A percentile compares a stretch with the other conserved stretches of the same genome.
Conservation (phyloP, 2,797 vertebrate genomes). For the Myiotriccus ornatus region DNA sequence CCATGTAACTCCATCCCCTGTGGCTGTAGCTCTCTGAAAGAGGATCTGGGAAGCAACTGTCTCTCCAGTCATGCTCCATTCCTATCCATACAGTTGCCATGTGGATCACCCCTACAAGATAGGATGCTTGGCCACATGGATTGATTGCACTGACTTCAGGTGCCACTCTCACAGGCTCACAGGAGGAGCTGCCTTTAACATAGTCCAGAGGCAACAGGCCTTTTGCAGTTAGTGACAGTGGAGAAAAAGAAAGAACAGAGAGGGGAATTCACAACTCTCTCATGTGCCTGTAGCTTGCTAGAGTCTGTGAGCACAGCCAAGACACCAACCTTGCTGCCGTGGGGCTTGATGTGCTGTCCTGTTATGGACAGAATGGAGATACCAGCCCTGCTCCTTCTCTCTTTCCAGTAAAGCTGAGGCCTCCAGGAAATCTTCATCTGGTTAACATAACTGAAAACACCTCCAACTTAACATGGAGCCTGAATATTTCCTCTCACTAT, state of each 20-base stretch:
- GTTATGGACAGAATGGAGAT: neutral
- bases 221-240: neutral
- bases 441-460: neutral
- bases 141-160: neutral
- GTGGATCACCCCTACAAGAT: neutral
- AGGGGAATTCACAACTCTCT: neutral
- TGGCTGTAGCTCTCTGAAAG: neutral
- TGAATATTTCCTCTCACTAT: conserved; percentile 69
- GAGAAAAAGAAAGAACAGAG: neutral
- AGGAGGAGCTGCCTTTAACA: neutral
- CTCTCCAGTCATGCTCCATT: neutral
- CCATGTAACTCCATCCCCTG: neutral
- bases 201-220: neutral
- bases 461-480: conserved; percentile 71
- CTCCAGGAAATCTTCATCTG: conserved; percentile 60
- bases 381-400: neutral
- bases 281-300: neutral
- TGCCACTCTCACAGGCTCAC: neutral
- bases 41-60: neutral
- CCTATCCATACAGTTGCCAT: neutral
- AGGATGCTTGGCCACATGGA: neutral
- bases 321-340: neutral
- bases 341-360: neutral
- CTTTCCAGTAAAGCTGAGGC: conserved; percentile 69
- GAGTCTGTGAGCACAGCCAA: neutral